phyloP scores from a whole-genome alignment of 2,888 invertebrate genomes.

The Melipona beecheii region DNA sequence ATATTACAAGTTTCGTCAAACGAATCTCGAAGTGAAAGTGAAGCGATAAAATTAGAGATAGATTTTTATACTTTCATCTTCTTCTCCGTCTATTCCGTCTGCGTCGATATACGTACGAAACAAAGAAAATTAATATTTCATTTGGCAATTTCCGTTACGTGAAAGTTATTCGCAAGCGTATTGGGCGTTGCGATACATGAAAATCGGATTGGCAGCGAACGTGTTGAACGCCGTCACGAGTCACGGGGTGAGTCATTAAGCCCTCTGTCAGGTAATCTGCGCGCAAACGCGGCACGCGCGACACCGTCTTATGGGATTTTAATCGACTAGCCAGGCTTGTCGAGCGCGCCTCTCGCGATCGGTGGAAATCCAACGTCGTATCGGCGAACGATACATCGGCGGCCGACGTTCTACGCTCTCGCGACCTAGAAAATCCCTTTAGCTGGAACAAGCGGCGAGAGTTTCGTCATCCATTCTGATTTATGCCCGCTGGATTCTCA shows the following conservation, averaged over 20 bases:
- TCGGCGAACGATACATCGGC: conserved; percentile 19
- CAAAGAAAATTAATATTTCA: background rate
- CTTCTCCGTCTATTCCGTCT: too few relatives aligned
- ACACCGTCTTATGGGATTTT: conserved; percentile 74
- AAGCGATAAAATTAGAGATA: too few relatives aligned
- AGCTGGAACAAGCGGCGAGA: conserved; percentile 64
- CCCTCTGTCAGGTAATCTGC: conserved; percentile 44
- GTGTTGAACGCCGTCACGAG: conserved; percentile 70
- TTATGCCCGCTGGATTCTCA: conserved; percentile 61
- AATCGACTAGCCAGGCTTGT: conserved; percentile 63
- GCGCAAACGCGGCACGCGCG: conserved; percentile 49
- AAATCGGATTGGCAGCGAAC: conserved; percentile 36
- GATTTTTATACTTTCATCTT: too few relatives aligned
- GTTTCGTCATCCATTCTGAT: conserved; percentile 74
- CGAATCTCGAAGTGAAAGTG: too few relatives aligned
- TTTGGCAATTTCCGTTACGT: background rate
- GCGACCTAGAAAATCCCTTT: conserved; percentile 73
- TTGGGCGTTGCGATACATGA: background rate
- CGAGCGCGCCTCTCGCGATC: conserved; percentile 36
- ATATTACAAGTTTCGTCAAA: too few relatives aligned
- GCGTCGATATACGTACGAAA: background rate
- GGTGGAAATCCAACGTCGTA: conserved; percentile 32
- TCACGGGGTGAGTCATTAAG: conserved; percentile 57
- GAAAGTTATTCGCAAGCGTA: too few relatives aligned
- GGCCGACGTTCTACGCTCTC: conserved; percentile 46